Conservation (phyloP, 2,113 vertebrate genomes). For the Trachemys scripta region DNA sequence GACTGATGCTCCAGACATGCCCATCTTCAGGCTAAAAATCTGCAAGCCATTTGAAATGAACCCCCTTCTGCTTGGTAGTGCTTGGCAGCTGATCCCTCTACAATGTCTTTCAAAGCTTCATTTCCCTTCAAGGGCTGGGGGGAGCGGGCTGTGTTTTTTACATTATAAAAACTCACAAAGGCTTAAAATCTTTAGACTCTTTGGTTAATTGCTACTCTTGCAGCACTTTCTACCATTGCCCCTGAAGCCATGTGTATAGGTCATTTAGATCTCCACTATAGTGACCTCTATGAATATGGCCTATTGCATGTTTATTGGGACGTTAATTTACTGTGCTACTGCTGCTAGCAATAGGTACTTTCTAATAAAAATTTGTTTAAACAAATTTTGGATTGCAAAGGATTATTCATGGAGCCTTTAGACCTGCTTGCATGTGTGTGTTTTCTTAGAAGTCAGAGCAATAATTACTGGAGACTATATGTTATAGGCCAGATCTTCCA, state of each 20-base stretch:
- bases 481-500: neutral
- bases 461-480: neutral
- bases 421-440: neutral
- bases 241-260: accelerated
- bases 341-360: neutral
- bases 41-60: neutral
- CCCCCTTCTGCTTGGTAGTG: neutral
- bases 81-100: neutral
- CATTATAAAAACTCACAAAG: neutral
- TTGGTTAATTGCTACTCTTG: neutral
- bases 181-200: neutral
- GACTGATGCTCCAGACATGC: neutral
- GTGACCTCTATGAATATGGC: neutral
- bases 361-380: neutral
- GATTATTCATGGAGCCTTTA: neutral
- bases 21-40: neutral
- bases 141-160: neutral
- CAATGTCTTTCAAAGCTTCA: neutral
- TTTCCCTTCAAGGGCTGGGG: constrained; percentile 7
- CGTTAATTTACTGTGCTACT: neutral
- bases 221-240: neutral
- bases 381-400: neutral
- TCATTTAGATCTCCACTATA: neutral
- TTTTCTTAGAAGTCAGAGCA: neutral
- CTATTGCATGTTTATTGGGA: neutral